Conservation (phyloP, 2,888 invertebrate species). For the Drosophila longiperda region DNA sequence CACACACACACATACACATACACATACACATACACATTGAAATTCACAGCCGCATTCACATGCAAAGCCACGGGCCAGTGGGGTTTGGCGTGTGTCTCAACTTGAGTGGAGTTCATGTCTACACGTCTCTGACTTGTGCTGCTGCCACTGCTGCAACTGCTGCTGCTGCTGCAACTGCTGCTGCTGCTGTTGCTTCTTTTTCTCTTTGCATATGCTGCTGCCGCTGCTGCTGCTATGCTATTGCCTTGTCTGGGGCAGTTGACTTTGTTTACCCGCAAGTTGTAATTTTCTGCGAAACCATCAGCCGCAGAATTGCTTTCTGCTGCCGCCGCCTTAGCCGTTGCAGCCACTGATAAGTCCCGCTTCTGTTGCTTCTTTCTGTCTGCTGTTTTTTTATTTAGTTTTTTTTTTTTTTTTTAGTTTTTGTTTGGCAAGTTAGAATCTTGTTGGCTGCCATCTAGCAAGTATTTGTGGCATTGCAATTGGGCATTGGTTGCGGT, state of each 20-base stretch:
- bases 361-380: constrained; percentile 57
- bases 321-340: constrained; percentile 39
- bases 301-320: constrained; percentile 74
- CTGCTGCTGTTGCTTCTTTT: not conserved
- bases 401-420: constrained; percentile 1
- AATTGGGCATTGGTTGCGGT: constrained; percentile 60
- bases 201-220: constrained; percentile 8
- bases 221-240: constrained; percentile 3
- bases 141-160: not conserved
- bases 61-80: constrained; percentile 41
- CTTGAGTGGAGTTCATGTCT: constrained; percentile 43
- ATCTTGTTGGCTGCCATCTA: constrained; percentile 26
- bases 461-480: constrained; percentile 53
- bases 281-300: constrained; percentile 78
- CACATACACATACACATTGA: not conserved
- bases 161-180: not conserved
- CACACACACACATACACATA: not conserved
- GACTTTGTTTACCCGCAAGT: constrained; percentile 80
- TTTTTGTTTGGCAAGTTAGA: constrained; percentile 1
- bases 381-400: constrained; percentile 1
- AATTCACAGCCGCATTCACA: not conserved
- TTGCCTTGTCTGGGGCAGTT: constrained; percentile 33
- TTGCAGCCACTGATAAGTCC: constrained; percentile 66
- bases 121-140: constrained; percentile 9
- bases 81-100: constrained; percentile 62